These are phyloP conservation scores for Dysmachus trigonus DNA, from an alignment of 2,888 invertebrate species.

Conservation along the genomic window DNA sequence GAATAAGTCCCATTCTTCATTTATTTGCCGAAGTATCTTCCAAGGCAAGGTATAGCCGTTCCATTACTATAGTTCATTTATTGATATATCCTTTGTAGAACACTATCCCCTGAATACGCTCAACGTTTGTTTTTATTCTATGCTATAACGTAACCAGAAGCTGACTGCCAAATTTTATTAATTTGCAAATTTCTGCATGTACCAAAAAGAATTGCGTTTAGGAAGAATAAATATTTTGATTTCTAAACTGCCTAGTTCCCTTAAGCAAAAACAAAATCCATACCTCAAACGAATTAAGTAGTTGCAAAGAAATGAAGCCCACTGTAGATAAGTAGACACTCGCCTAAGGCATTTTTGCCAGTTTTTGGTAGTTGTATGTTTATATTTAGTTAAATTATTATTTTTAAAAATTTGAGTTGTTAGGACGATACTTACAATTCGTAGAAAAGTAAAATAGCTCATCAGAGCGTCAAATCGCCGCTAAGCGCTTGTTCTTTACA, in stretches of 20 bases:
- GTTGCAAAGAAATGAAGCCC: neutral
- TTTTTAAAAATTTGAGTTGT: neutral
- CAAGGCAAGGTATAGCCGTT: no score
- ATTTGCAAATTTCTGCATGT: no score
- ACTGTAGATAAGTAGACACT: neutral
- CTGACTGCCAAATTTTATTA: no score
- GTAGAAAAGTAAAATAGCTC: neutral
- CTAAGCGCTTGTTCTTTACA: neutral
- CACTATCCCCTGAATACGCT: no score
- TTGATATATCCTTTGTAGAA: no score
- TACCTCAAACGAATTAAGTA: neutral
- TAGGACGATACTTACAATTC: neutral
- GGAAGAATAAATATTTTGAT: no score
- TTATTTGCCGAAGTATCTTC: no score
- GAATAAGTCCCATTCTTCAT: no score
- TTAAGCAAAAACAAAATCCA: neutral
- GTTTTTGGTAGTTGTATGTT: neutral
- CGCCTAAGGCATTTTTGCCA: neutral
- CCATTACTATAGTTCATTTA: no score
- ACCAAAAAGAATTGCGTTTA: no score
- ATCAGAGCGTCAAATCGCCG: neutral
- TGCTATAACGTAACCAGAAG: no score
- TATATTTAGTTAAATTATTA: neutral
- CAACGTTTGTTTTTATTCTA: no score
- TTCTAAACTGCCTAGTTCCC: neutral